Evolutionary conservation across 2,888 invertebrate species (phyloP).

Genomic region (Hemaris fuciformis): DNA sequence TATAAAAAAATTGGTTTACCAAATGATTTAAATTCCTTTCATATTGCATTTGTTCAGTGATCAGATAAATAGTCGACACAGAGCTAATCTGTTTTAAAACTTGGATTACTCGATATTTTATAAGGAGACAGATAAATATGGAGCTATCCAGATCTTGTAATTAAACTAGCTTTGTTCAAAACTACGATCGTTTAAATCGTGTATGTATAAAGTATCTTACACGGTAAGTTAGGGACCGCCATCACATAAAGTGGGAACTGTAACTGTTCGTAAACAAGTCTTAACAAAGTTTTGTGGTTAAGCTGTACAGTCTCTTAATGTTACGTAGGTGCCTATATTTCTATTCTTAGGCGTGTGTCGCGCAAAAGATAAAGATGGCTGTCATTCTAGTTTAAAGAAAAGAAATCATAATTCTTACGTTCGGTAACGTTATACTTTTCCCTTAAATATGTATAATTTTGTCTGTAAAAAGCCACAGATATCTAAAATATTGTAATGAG

Average conservation of each 20-base stretch:
- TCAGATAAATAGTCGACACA: not conserved
- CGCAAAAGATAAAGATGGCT: conserved; percentile 38
- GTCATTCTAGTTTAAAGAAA: too few relatives aligned
- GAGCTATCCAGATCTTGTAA: conserved; percentile 3
- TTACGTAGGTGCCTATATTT: conserved; percentile 44
- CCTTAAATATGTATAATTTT: too few relatives aligned
- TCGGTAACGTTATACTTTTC: not conserved
- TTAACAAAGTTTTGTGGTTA: conserved; percentile 73
- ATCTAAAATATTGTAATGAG: too few relatives aligned
- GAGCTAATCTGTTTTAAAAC: not conserved
- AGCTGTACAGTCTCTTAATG: conserved; percentile 62
- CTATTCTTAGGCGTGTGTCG: conserved; percentile 50
- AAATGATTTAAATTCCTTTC: not conserved
- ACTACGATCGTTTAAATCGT: conserved; percentile 57
- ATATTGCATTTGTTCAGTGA: not conserved
- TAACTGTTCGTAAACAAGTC: conserved; percentile 70
- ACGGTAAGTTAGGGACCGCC: conserved; percentile 55
- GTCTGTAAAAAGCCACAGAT: too few relatives aligned
- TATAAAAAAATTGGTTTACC: too few relatives aligned
- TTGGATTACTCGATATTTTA: not conserved
- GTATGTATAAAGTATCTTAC: conserved; percentile 45
- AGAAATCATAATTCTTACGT: conserved; percentile 2
- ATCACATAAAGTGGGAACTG: conserved; percentile 67
- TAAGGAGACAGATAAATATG: not conserved
- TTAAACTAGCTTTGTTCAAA: conserved; percentile 46